A percentile compares a stretch with the other conserved stretches of the same genome.
phyloP scores from a whole-genome alignment of 2,888 invertebrate species.

The Oasisia sp. region DNA sequence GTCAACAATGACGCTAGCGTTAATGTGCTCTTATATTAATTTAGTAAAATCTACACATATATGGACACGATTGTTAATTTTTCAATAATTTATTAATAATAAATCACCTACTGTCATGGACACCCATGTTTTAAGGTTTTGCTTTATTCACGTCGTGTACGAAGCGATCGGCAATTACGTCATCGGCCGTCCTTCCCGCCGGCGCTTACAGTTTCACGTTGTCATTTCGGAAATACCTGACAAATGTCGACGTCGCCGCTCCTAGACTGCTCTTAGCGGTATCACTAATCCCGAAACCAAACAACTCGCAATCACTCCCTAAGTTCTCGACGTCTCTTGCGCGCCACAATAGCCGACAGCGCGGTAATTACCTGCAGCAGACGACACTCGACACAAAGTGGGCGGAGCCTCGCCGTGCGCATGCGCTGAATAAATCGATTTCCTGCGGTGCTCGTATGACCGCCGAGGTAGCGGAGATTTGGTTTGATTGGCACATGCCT shows the following conservation, averaged over 20 bases:
- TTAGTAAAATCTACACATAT: too few species aligned
- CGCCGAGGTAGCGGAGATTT: neutral
- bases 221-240: neutral
- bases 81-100: too few species aligned
- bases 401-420: neutral
- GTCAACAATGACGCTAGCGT: too few species aligned
- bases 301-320: neutral
- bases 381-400: neutral
- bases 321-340: neutral
- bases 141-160: neutral
- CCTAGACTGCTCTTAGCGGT: neutral
- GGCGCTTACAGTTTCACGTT: neutral
- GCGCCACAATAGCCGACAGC: neutral
- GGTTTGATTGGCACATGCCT: neutral
- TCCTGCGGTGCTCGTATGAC: neutral
- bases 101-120: neutral
- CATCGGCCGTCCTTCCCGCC: neutral
- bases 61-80: too few species aligned
- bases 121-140: neutral
- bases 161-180: neutral
- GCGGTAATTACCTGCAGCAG: neutral
- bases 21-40: too few species aligned
- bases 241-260: neutral
- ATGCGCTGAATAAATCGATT: neutral
- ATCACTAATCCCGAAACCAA: slow-evolving; percentile 12